Evolutionary conservation across 2,888 invertebrate genomes (phyloP).

Genomic region (Rotaria socialis): DNA sequence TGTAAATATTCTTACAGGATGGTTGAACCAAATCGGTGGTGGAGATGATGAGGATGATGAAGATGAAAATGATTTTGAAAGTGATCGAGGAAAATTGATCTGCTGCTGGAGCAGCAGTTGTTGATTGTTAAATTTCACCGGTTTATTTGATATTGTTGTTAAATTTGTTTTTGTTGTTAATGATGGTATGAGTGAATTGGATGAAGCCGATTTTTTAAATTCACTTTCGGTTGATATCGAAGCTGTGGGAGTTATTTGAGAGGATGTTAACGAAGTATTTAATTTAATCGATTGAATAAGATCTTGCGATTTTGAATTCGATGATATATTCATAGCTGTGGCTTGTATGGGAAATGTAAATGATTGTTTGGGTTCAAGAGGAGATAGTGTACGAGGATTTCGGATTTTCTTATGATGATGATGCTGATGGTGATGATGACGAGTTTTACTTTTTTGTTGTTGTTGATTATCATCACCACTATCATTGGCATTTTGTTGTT

Average conservation of each 20-base stretch:
- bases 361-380: conserved; percentile 3
- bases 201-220: conserved; percentile 30
- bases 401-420: neutral
- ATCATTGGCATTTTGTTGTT: conserved; percentile 3
- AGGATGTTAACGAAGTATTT: neutral
- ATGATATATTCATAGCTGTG: neutral
- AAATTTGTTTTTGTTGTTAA: neutral
- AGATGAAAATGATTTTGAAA: conserved; percentile 36
- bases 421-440: neutral
- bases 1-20: neutral
- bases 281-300: neutral
- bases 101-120: neutral
- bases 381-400: neutral
- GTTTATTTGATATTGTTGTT: neutral
- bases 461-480: conserved; percentile 34
- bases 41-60: conserved; percentile 25
- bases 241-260: neutral
- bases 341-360: neutral
- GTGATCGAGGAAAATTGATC: neutral
- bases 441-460: neutral
- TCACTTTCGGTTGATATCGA: neutral
- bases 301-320: conserved; percentile 10
- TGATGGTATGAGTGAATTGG: neutral
- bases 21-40: neutral
- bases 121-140: neutral